Percentiles rank a stretch among this genome's conserved stretches.
Conservation (phyloP, 1,140 invertebrate genomes). For the Maconellicoccus hirsutus region DNA sequence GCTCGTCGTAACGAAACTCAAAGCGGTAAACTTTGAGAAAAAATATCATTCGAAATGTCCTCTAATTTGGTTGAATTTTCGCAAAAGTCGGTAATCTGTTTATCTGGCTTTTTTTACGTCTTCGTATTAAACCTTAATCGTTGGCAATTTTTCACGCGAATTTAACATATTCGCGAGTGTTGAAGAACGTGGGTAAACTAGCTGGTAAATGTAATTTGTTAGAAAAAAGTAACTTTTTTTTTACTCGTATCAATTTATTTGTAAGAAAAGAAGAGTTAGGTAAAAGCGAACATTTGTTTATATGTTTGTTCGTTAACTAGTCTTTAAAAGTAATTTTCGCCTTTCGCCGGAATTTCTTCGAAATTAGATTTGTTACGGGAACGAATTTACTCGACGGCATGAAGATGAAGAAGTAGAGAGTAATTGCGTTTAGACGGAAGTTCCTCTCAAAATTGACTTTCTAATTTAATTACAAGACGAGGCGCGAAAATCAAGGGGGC, state of each 20-base stretch:
- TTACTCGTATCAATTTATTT: not conserved
- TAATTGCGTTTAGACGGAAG: constrained; percentile 8
- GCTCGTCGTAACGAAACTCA: not conserved
- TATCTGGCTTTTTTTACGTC: not conserved
- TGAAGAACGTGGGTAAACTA: not conserved
- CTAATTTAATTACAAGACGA: not conserved
- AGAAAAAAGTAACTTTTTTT: not conserved
- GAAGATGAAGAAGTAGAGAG: not conserved
- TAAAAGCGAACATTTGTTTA: not conserved
- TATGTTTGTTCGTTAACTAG: not conserved
- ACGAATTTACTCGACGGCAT: not conserved
- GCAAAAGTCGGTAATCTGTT: constrained; percentile 3
- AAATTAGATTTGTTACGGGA: not conserved
- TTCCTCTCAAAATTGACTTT: not conserved
- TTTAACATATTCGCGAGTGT: constrained; percentile 5
- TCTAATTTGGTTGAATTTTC: not conserved
- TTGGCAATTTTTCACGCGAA: constrained; percentile 3
- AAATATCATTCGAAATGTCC: not conserved
- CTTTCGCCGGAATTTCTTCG: not conserved
- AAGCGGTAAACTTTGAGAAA: not conserved
- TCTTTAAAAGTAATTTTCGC: constrained; percentile 4
- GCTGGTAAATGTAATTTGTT: not conserved
- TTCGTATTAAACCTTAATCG: constrained; percentile 1
- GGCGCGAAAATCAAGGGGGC: not conserved
- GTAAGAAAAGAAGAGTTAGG: not conserved